Percentiles rank a stretch among this genome's conserved stretches.
These are phyloP conservation scores for Polyommatus iphigenia DNA, from an alignment of 2,888 invertebrate genomes.

Conservation along the genomic window DNA sequence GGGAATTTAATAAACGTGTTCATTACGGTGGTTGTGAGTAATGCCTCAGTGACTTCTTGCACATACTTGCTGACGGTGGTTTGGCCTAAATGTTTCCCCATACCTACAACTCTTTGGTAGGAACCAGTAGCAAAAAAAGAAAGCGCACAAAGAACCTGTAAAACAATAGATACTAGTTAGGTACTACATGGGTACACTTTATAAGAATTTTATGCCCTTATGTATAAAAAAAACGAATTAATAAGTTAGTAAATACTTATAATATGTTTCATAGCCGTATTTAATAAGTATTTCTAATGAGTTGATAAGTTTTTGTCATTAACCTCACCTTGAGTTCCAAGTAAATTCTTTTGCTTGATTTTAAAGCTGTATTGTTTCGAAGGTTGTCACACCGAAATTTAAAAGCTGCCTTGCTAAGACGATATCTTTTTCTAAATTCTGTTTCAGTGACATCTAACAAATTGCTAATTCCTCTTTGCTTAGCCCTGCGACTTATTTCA, in stretches of 20 bases:
- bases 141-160: constrained; percentile 17
- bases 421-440: neutral
- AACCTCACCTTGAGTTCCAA: constrained; percentile 6
- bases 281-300: constrained; percentile 18
- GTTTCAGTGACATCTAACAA: constrained; percentile 1
- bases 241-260: constrained; percentile 10
- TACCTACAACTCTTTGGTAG: constrained; percentile 35
- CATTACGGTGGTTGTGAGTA: constrained; percentile 16
- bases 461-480: constrained; percentile 3
- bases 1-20: constrained; percentile 33
- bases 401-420: no score
- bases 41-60: constrained; percentile 33
- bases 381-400: no score
- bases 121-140: constrained; percentile 37
- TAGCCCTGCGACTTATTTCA: neutral
- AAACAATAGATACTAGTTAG: constrained; percentile 9
- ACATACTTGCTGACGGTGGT: constrained; percentile 38
- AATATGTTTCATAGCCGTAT: neutral
- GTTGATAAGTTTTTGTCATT: constrained; percentile 1
- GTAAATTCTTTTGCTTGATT: constrained; percentile 8
- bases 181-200: constrained; percentile 17
- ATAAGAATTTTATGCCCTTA: no score
- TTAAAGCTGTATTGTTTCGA: constrained; percentile 11
- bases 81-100: constrained; percentile 38
- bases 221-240: no score